A percentile compares a stretch with the other conserved stretches of the same genome.
Evolutionary conservation across 2,888 invertebrate species (phyloP).

Genomic region (Patella ulyssiponensis): DNA sequence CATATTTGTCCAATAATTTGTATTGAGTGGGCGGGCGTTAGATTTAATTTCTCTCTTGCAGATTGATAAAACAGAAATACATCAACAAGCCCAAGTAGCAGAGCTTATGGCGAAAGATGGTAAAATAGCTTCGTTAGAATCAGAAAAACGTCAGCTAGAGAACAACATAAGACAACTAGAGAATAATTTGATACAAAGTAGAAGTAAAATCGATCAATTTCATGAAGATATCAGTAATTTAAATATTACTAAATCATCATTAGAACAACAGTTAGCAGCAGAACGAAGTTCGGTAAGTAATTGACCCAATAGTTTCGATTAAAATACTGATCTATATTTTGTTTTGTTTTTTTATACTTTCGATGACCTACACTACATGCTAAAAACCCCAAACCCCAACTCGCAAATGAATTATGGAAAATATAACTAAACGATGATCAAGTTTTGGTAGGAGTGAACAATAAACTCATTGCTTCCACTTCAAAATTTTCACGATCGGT

Average conservation of each 20-base stretch:
- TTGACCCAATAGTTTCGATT: too few relatives aligned
- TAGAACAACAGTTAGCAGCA: constrained; percentile 52
- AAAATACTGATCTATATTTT: too few relatives aligned
- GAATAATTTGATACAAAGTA: not conserved
- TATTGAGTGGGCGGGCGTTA: not conserved
- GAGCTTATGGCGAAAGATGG: constrained; percentile 51
- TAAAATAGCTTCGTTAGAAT: constrained; percentile 48
- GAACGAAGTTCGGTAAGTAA: constrained; percentile 50
- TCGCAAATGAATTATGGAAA: too few relatives aligned
- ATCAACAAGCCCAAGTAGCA: constrained; percentile 40
- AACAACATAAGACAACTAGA: constrained; percentile 19
- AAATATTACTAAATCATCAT: constrained; percentile 44
- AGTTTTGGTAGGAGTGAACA: too few relatives aligned
- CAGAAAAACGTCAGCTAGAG: constrained; percentile 42
- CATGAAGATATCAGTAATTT: constrained; percentile 24
- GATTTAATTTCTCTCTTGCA: constrained; percentile 28
- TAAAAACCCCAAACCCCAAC: too few relatives aligned
- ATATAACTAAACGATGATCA: too few relatives aligned
- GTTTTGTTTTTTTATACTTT: too few relatives aligned
- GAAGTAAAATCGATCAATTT: not conserved
- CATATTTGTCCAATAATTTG: not conserved
- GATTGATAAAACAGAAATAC: constrained; percentile 52
- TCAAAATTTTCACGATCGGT: not conserved
- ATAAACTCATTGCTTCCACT: too few relatives aligned
- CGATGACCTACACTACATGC: too few relatives aligned